Evolutionary conservation across 2,113 vertebrate species (phyloP).

Genomic region (Muscicapa adusta): DNA sequence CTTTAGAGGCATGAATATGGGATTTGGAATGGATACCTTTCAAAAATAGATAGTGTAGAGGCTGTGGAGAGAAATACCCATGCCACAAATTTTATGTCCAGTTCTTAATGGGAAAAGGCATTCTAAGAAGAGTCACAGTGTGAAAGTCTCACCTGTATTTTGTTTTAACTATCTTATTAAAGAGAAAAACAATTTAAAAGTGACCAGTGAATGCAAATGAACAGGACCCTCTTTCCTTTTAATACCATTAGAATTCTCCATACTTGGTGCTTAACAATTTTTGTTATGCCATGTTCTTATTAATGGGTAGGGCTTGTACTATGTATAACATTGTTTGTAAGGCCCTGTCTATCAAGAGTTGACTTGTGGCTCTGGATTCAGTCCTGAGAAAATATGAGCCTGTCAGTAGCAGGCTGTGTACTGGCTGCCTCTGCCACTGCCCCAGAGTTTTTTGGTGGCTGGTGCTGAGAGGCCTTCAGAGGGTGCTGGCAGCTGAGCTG

Average conservation of each 20-base stretch:
- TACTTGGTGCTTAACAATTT: background rate
- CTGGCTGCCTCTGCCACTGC: background rate
- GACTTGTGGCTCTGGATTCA: background rate
- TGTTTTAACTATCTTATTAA: background rate
- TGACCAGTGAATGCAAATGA: background rate
- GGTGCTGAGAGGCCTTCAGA: accelerated
- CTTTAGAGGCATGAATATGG: background rate
- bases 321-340: accelerated
- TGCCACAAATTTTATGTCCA: background rate
- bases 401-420: background rate
- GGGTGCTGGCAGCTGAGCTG: background rate
- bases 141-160: background rate
- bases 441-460: background rate
- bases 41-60: background rate
- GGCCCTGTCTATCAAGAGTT: background rate
- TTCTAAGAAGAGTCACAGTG: background rate
- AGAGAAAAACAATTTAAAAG: background rate
- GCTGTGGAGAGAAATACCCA: background rate
- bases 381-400: background rate
- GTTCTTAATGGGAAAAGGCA: background rate
- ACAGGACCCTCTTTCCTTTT: background rate
- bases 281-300: background rate
- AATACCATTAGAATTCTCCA: background rate
- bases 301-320: background rate
- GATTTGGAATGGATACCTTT: background rate